Evolutionary conservation across 2,113 vertebrate species (phyloP), one percentile per base, ranked within the genome.

Genomic region (Sinocyclocheilus grahami): DNA sequence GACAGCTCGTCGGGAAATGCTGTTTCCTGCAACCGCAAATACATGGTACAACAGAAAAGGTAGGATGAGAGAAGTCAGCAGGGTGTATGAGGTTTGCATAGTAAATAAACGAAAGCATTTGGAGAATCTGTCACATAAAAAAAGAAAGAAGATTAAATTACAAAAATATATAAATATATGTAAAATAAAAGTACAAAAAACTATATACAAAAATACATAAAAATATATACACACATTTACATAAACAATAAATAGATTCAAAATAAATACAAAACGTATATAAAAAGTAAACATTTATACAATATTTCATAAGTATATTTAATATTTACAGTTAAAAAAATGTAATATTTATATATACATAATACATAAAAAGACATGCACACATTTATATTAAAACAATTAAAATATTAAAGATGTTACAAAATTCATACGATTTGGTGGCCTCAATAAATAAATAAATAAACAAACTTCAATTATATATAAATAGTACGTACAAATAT

Each of bases 1-100:
- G 63, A 72, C 86, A 80, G 82, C 85, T 53, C 80, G 80, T 80
- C 75, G 33, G 60, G 86, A 89, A 90, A 87, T 13, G 69, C 83
- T 71, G 91, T 88, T 89, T 91, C 91, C 88, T 91, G 89, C 76
- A 89, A 76, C 86, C 51, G 79, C 63, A 89, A 92, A 91, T 85
- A 89, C 86, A 91, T 85, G 76, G 78, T 27, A 82, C 84, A 83
- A 86, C 88, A 89, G 89, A 87, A 60, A 82, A 82, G 62, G 60
- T 30, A 18, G 79, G 37, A 67, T 27, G 79, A 46, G 77, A 74
- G 42, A 82, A 88, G 77, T 87, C 85, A 82, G 74, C 46, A 22
- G 77, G 87, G 86, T 83, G 82, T 86, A 72, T 74, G 37, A 74
- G 90, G 86, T 91, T 91, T 89, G 89, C 87, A 88, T 80, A 91